Evolutionary conservation across 1,140 invertebrate genomes (phyloP), one percentile per base, ranked within the genome.

Genomic region (Panagrolaimus sp.): DNA sequence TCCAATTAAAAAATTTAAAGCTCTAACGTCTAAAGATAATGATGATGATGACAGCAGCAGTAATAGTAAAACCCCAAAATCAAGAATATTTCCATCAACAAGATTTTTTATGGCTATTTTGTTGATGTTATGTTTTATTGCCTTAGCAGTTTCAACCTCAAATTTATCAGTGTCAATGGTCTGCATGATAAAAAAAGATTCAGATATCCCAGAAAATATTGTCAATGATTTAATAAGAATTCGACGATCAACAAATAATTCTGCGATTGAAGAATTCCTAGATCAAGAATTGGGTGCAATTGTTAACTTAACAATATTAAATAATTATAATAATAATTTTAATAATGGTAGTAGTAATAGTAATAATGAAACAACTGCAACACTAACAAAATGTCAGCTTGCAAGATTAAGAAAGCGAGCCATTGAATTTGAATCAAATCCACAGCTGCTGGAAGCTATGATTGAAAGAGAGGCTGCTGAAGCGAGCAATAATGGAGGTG

Each of bases 101-200:
- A 73, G 79, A 14, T 77, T 81, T 66, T 82, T 81, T 57, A 72
- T 81, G 27, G 80, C 79, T 14, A 61, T 81, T n/a, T 57, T 81
- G 13, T 64, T 81, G 14, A 82, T 78, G 46, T 43, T 82, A n/a
- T 81, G 79, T 42, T 81, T 77, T 65, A 74, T 81, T 63, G 75
- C 78, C 16, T 44, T 81, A 14, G 63, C 74, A 45, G 72, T 81
- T 25, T 74, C 72, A 14, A 73, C 72, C 1, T 62, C 47, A 25
- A 73, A 73, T 53, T 64, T 74, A 16, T 75, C 73, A 9, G 66
- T 74, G 1, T 63, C 45, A 3, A 70, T 74, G 63, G 64, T 74
- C 20, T 74, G 72, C 63, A 74, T 74, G 72, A 63, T 75, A 1
- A 57, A 57, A 25, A 16, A 20, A n/a, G 45, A 23, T 8, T 38